Conservation (phyloP, 2,888 invertebrate species). For the Sarcophaga rosellei region DNA sequence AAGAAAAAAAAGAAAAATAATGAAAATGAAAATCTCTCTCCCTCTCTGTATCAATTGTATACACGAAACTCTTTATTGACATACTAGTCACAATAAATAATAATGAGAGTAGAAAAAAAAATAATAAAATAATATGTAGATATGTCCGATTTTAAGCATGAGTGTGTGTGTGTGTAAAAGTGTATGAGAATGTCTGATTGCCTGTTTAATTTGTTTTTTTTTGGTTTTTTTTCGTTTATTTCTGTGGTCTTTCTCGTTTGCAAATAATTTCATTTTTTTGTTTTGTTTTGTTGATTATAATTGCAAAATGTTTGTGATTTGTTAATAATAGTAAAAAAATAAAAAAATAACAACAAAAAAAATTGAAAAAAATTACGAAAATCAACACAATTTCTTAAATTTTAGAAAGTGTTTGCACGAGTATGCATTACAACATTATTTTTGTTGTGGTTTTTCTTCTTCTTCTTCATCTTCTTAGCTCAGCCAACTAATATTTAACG, state of each 20-base stretch:
- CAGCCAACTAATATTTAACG: not conserved
- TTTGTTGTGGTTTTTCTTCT: not conserved
- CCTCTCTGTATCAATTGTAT: not conserved
- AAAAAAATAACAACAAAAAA: not conserved
- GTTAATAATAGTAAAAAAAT: conserved; percentile 26
- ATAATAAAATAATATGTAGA: conserved; percentile 40
- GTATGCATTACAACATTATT: conserved; percentile 12
- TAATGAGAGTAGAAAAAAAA: conserved; percentile 36
- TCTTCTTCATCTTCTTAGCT: not conserved
- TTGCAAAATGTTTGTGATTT: conserved; percentile 45
- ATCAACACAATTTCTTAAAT: conserved; percentile 32
- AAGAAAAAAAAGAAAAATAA: not conserved
- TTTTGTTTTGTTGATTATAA: conserved; percentile 10
- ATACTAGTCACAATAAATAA: conserved; percentile 24
- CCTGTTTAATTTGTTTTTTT: conserved; percentile 17
- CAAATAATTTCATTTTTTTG: conserved; percentile 15
- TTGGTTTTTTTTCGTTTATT: not conserved
- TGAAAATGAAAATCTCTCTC: conserved; percentile 16
- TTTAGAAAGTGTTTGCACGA: conserved; percentile 49
- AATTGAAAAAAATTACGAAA: not conserved
- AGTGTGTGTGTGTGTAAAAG: conserved; percentile 46
- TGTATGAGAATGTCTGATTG: not conserved
- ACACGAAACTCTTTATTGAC: conserved; percentile 34
- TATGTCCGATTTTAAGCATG: not conserved
- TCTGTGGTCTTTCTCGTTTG: conserved; percentile 24